These are phyloP conservation scores for Pristionchus maxplancki DNA, from an alignment of 2,888 invertebrate genomes.

Conservation along the genomic window DNA sequence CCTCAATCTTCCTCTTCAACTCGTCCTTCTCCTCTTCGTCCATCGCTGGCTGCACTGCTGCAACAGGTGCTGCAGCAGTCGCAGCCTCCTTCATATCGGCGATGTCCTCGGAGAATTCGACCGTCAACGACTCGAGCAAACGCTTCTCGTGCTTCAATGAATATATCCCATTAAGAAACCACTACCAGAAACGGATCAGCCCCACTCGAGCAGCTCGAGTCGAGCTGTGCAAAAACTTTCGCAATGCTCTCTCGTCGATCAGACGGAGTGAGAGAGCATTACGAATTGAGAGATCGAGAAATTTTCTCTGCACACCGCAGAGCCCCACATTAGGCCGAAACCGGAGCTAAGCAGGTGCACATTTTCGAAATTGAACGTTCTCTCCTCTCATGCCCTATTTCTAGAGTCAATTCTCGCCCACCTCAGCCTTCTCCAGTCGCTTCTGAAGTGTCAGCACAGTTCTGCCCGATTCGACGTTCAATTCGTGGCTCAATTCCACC, in stretches of 20 bases:
- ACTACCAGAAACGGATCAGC: neutral
- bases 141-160: neutral
- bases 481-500: constrained; percentile 59
- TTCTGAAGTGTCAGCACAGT: constrained; percentile 62
- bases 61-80: neutral
- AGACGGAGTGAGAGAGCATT: too few relatives aligned
- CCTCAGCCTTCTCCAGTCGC: constrained; percentile 36
- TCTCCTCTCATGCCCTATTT: too few relatives aligned
- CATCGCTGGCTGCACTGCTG: constrained; percentile 47
- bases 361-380: neutral
- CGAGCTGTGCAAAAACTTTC: too few relatives aligned
- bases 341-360: too few relatives aligned
- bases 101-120: constrained; percentile 9
- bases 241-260: too few relatives aligned
- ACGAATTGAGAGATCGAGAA: too few relatives aligned
- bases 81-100: neutral
- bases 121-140: constrained; percentile 4
- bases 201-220: too few relatives aligned
- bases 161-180: neutral
- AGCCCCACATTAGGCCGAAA: too few relatives aligned
- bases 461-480: constrained; percentile 64
- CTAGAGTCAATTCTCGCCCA: too few relatives aligned
- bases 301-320: too few relatives aligned
- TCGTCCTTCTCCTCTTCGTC: constrained; percentile 47
- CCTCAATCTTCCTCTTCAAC: constrained; percentile 32